Evolutionary conservation across 2,113 vertebrate species (phyloP).

Genomic region (Hyperopisus bebe): DNA sequence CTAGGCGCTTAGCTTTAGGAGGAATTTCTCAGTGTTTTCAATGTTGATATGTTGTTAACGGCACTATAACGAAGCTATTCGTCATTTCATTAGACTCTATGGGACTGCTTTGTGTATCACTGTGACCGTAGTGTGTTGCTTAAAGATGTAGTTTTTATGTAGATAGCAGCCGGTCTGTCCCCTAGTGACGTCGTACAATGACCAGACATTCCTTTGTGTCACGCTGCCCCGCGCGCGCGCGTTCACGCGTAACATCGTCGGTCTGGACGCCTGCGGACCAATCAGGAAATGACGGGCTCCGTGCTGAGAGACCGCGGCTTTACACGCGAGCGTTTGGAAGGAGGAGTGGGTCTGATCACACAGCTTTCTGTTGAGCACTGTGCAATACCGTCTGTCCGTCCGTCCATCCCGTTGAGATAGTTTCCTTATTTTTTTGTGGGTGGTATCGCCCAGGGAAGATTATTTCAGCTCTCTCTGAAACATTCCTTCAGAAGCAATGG

Average conservation of each 20-base stretch:
- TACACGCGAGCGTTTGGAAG: constrained; percentile 14
- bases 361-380: constrained; percentile 93
- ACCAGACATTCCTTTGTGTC: constrained; percentile 86
- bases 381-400: constrained; percentile 74
- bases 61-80: constrained; percentile 93
- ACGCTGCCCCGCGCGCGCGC: constrained; percentile 57
- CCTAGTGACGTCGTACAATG: constrained; percentile 85
- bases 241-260: constrained; percentile 64
- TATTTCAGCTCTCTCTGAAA: constrained; percentile 23
- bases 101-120: constrained; percentile 98
- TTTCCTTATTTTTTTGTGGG: constrained; percentile 33
- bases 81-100: constrained; percentile 94
- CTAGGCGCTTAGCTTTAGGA: constrained; percentile 84
- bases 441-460: constrained; percentile 35
- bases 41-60: constrained; percentile 94
- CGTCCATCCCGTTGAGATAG: constrained; percentile 44
- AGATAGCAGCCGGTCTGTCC: constrained; percentile 86
- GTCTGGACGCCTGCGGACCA: constrained; percentile 68
- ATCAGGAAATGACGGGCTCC: constrained; percentile 67
- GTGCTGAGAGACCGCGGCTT: constrained; percentile 36
- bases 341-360: constrained; percentile 62
- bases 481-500: constrained; percentile 42
- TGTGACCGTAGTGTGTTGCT: constrained; percentile 97
- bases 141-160: constrained; percentile 91
- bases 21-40: constrained; percentile 95